Evolutionary conservation across 2,113 vertebrate genomes (phyloP).

Genomic region (Antechinus flavipes): DNA sequence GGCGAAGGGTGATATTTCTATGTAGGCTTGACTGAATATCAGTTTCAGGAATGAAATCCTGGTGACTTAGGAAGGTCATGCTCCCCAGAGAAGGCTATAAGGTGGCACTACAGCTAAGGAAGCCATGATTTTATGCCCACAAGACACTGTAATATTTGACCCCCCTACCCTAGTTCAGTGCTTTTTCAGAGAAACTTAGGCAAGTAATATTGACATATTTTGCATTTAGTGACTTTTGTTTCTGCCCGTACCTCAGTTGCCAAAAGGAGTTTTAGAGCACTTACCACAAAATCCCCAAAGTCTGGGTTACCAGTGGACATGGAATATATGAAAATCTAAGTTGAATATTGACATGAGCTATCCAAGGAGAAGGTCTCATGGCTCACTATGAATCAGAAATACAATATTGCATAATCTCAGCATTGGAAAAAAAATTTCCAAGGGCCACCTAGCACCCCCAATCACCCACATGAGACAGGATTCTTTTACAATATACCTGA

Average conservation of each 20-base stretch:
- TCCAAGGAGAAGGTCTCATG: neutral
- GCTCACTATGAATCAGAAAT: neutral
- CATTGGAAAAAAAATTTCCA: neutral
- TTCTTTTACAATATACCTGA: neutral
- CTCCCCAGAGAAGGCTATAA: neutral
- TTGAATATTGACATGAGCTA: neutral
- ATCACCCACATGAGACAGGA: neutral
- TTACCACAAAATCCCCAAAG: neutral
- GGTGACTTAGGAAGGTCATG: neutral
- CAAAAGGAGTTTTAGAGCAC: neutral
- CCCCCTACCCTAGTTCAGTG: rapidly evolving
- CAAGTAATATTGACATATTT: neutral
- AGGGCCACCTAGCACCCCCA: neutral
- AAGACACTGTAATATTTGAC: neutral
- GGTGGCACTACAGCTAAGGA: neutral
- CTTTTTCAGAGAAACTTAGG: neutral
- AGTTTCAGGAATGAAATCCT: constrained; percentile 8
- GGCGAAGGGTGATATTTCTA: neutral
- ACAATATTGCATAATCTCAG: neutral
- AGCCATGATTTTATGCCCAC: neutral
- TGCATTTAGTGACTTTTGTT: neutral
- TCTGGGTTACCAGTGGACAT: neutral
- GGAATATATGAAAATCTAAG: neutral
- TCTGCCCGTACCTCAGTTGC: neutral
- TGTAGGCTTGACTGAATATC: neutral